A percentile compares a stretch with the other conserved stretches of the same genome.
Conservation (phyloP, 2,113 vertebrate genomes). For the Ammodytes marinus region DNA sequence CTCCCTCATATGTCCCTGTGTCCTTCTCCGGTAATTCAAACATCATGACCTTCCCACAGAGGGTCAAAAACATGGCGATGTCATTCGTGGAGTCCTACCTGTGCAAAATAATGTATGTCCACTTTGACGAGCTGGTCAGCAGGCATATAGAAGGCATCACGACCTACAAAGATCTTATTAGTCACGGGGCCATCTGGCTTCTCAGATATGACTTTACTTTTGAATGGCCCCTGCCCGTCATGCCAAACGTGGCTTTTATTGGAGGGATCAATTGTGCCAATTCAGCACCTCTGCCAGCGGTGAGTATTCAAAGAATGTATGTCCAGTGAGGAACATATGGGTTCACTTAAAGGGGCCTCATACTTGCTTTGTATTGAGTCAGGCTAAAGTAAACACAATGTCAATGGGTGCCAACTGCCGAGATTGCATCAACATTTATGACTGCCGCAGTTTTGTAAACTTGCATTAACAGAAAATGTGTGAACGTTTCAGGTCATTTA, state of each 20-base stretch:
- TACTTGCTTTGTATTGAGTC: neutral
- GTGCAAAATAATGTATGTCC: slow-evolving; percentile 64
- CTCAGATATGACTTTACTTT: slow-evolving; percentile 89
- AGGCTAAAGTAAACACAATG: neutral
- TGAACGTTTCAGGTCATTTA: neutral
- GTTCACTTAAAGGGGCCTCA: slow-evolving; percentile 3
- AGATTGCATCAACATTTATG: neutral
- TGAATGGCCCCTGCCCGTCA: slow-evolving; percentile 87
- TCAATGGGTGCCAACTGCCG: too few relatives aligned
- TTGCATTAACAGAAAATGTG: neutral
- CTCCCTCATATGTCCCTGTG: slow-evolving; percentile 86
- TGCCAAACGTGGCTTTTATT: slow-evolving; percentile 90
- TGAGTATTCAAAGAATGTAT: slow-evolving; percentile 68
- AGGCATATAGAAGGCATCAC: slow-evolving; percentile 79
- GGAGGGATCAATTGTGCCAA: slow-evolving; percentile 86
- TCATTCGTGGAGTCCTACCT: slow-evolving; percentile 3
- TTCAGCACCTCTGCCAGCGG: slow-evolving; percentile 78
- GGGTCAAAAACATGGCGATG: slow-evolving; percentile 84
- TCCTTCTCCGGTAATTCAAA: slow-evolving; percentile 63
- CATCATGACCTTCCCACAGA: slow-evolving; percentile 86
- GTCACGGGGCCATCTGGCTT: slow-evolving; percentile 86
- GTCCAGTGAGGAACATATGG: slow-evolving; percentile 37
- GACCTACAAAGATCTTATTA: slow-evolving; percentile 80
- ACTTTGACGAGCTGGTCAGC: slow-evolving; percentile 76
- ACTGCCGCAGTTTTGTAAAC: neutral